These are phyloP conservation scores for Antheraea yamamai DNA, from an alignment of 2,888 invertebrate genomes.

Conservation along the genomic window DNA sequence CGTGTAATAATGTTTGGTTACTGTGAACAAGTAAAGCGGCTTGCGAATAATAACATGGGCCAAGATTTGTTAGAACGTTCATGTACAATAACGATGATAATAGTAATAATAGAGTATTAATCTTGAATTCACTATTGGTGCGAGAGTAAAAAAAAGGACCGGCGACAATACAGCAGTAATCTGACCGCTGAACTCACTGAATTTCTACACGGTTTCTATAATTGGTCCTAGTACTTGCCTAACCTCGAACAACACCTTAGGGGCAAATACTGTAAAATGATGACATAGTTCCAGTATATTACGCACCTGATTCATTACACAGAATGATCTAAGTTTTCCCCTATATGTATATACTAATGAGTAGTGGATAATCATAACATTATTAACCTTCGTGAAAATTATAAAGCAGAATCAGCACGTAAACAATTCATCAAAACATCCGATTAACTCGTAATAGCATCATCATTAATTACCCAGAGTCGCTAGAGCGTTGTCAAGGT, in stretches of 20 bases:
- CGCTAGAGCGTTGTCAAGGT: neutral
- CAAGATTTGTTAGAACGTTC: too few relatives aligned
- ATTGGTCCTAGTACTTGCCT: neutral
- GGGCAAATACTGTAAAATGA: neutral
- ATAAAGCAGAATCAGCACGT: constrained; percentile 3
- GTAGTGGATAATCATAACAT: constrained; percentile 1
- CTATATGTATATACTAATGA: neutral
- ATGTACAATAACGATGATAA: too few relatives aligned
- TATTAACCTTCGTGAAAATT: constrained; percentile 9
- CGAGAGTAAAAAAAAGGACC: too few relatives aligned
- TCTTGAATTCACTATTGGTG: too few relatives aligned
- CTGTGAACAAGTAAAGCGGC: too few relatives aligned
- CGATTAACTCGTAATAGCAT: neutral
- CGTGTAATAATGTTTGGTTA: too few relatives aligned
- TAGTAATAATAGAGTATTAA: too few relatives aligned
- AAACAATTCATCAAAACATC: constrained; percentile 5
- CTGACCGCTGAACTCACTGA: too few relatives aligned
- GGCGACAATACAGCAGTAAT: too few relatives aligned
- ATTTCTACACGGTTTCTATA: too few relatives aligned
- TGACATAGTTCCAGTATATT: neutral
- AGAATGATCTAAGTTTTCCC: neutral
- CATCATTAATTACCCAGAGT: neutral
- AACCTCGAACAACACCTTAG: neutral
- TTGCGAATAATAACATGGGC: too few relatives aligned
- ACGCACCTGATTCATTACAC: neutral